Evolutionary conservation across 2,888 invertebrate genomes (phyloP), one percentile per base, ranked within the genome.

Genomic region (Agriopis leucophaearia): DNA sequence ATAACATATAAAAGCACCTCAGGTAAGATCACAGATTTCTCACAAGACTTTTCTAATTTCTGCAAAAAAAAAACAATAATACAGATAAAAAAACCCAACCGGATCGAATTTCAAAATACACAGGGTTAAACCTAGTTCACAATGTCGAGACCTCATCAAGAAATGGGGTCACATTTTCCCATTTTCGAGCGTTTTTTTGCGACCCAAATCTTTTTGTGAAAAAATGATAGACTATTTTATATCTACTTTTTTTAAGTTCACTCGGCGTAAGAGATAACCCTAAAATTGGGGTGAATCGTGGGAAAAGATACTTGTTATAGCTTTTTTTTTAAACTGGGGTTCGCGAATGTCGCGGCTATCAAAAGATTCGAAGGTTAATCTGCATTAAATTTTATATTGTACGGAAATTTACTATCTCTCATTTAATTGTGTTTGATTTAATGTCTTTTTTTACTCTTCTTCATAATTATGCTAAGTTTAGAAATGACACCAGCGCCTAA

Each of bases 241-340:
- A 91, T 91, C 89, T 86, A 85, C 83, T 87, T 86, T 87, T 69
- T 87, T 84, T 78, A 84, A 82, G 81, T 74, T 84, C 85, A 79
- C 76, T 73, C 77, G 69, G 83, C 83, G 83, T 82, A 66, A 87
- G 75, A 87, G 89, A 92, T 90, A 91, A 91, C 89, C 89, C 89
- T 88, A 89, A 89, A 90, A 88, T 87, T 91, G 85, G 92, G 92
- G 91, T 89, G 91, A 87, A 85, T 85, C 89, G 90, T 90, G 91
- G 86, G 88, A 91, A 91, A 83, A 79, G 74, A 76, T 68, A 72
- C 70, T 73, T 78, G 76, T 76, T 82, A 73, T 76, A 74, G 70
- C 66, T 55, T 44, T 51, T 59, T 71, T 68, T 73, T 70, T 62
- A 69, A 73, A 74, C 72, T 77, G 88, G 88, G 87, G 81, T 77